These are phyloP conservation scores for Hippocampus guttulatus DNA, from an alignment of 2,113 vertebrate species.

Conservation along the genomic window DNA sequence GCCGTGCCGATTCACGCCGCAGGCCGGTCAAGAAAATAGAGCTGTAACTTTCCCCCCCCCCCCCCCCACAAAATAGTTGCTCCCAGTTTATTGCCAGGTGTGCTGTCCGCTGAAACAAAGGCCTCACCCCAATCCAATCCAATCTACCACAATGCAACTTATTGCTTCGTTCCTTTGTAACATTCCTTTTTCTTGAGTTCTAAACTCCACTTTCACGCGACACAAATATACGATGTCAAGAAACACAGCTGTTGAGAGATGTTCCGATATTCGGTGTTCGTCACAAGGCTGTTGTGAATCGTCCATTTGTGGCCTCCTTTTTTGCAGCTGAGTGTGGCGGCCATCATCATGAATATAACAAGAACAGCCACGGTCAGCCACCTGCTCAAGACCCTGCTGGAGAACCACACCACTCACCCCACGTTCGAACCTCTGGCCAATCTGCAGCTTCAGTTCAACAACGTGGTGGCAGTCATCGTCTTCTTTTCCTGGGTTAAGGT, in stretches of 20 bases:
- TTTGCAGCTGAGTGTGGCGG: conserved; percentile 81
- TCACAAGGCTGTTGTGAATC: neutral
- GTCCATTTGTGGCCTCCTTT: conserved; percentile 4
- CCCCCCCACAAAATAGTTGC: no score
- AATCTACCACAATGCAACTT: neutral
- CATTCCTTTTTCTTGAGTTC: no score
- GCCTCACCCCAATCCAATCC: neutral
- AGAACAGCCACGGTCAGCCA: conserved; percentile 77
- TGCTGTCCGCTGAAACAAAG: no score
- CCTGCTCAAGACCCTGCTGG: conserved; percentile 77
- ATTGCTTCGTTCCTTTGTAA: no score
- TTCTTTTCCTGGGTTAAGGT: conserved; percentile 99
- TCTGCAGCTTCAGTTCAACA: conserved; percentile 92
- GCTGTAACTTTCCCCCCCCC: no score
- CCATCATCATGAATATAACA: conserved; percentile 84
- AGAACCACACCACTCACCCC: conserved; percentile 81
- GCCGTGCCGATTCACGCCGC: no score
- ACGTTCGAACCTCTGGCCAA: conserved; percentile 84
- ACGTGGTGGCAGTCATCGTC: conserved; percentile 82
- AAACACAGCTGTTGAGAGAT: no score
- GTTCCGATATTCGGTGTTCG: no score
- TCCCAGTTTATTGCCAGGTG: no score
- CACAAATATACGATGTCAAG: no score
- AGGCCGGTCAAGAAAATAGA: no score
- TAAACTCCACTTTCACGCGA: no score